phyloP scores from a whole-genome alignment of 2,797 vertebrate species.

The Schizothorax lantsangensis region DNA sequence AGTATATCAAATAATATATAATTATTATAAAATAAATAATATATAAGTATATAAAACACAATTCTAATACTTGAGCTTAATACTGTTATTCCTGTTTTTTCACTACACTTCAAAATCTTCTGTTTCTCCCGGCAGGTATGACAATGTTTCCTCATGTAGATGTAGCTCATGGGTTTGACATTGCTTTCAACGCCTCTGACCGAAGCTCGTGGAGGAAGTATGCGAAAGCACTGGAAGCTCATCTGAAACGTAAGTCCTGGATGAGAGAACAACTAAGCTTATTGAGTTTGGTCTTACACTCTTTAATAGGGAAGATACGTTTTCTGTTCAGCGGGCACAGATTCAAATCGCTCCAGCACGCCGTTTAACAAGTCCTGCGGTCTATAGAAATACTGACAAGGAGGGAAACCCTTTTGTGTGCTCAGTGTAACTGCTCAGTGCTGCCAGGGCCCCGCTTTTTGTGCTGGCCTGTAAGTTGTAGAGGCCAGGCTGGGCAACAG shows the following conservation, averaged over 20 bases:
- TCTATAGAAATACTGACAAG: conserved; percentile 76
- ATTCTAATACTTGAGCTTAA: background rate
- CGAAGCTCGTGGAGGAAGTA: conserved; percentile 91
- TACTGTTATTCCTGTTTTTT: background rate
- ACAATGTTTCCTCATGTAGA: conserved; percentile 90
- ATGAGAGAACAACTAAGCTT: background rate
- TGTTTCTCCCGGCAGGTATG: conserved; percentile 82
- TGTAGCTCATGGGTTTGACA: conserved; percentile 85
- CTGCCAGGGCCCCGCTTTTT: conserved; percentile 72
- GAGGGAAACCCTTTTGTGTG: conserved; percentile 81
- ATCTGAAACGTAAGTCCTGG: conserved; percentile 86
- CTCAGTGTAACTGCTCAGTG: conserved; percentile 74
- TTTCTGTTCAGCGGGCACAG: conserved; percentile 50
- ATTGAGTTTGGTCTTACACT: conserved; percentile 21
- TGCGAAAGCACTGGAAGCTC: conserved; percentile 84
- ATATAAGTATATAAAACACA: background rate
- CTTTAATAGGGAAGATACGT: conserved; percentile 21
- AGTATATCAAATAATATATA: no score
- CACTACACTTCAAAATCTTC: background rate
- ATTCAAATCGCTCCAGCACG: conserved; percentile 65
- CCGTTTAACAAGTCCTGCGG: conserved; percentile 70
- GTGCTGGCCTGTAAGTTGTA: conserved; percentile 75
- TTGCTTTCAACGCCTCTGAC: conserved; percentile 88
- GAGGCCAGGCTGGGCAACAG: conserved; percentile 73
- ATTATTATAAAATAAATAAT: background rate